phyloP scores from a whole-genome alignment of 2,113 vertebrate genomes.

The Ammodytes marinus region DNA sequence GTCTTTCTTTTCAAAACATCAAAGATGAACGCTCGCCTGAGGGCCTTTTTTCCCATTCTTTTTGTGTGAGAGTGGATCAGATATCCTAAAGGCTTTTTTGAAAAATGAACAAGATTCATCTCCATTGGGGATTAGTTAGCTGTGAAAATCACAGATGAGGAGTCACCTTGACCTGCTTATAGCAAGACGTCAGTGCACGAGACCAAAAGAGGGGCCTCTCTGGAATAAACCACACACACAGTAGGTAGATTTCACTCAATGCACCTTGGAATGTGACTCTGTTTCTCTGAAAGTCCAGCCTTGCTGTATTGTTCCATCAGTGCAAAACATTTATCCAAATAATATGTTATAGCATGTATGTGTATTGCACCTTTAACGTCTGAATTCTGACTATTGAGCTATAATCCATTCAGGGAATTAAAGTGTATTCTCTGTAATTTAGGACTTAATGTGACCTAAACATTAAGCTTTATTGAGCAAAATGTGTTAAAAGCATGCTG shows the following conservation, averaged over 20 bases:
- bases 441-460: neutral
- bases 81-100: constrained; percentile 77
- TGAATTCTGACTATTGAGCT: neutral
- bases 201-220: constrained; percentile 24
- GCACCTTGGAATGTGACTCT: constrained; percentile 8
- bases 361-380: neutral
- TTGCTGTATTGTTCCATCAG: neutral
- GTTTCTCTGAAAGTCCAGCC: neutral
- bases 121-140: constrained; percentile 76
- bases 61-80: constrained; percentile 45
- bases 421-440: neutral
- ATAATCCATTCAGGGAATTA: neutral
- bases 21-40: constrained; percentile 69
- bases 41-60: constrained; percentile 41
- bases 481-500: neutral
- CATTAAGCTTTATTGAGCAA: neutral
- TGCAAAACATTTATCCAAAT: neutral
- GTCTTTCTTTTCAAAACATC: constrained; percentile 70
- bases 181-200: constrained; percentile 29
- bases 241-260: constrained; percentile 25
- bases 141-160: constrained; percentile 71
- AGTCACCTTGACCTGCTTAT: constrained; percentile 74
- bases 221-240: constrained; percentile 8
- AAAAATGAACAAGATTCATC: constrained; percentile 80
- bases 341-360: neutral